phyloP scores from a whole-genome alignment of 1,140 invertebrate genomes.

The Pseudomyrmex pallidus region DNA sequence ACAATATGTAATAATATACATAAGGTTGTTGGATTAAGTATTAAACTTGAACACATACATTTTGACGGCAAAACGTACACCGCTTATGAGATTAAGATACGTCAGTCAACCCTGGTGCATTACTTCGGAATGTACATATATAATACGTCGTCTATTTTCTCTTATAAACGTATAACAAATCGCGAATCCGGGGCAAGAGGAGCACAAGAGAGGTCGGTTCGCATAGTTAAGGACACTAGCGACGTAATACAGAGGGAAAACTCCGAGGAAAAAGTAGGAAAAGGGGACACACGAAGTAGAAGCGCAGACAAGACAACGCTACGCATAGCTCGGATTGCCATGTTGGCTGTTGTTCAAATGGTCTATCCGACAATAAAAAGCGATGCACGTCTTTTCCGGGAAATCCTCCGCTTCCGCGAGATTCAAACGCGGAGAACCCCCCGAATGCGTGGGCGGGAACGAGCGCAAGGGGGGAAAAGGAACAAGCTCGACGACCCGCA shows the following conservation, averaged over 20 bases:
- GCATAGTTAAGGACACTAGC: constrained; percentile 16
- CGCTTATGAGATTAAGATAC: constrained; percentile 25
- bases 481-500: constrained; percentile 68
- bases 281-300: constrained; percentile 6
- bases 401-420: constrained; percentile 78
- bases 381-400: constrained; percentile 77
- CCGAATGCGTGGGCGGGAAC: constrained; percentile 39
- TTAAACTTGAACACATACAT: constrained; percentile 10
- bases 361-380: constrained; percentile 82
- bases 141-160: constrained; percentile 22
- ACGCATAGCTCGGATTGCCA: constrained; percentile 73
- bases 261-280: constrained; percentile 8
- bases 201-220: constrained; percentile 22
- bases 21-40: constrained; percentile 28
- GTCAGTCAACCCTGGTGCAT: neutral
- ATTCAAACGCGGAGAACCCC: constrained; percentile 75
- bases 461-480: neutral
- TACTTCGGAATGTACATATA: constrained; percentile 1
- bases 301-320: constrained; percentile 26
- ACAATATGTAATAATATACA: constrained; percentile 1
- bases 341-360: constrained; percentile 84
- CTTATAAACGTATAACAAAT: constrained; percentile 1
- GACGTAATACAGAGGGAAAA: constrained; percentile 6
- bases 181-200: neutral
- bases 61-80: neutral